A percentile compares a stretch with the other conserved stretches of the same genome.
These are phyloP conservation scores for Sciaenops ocellatus DNA, from an alignment of 2,797 vertebrate species.

Conservation along the genomic window DNA sequence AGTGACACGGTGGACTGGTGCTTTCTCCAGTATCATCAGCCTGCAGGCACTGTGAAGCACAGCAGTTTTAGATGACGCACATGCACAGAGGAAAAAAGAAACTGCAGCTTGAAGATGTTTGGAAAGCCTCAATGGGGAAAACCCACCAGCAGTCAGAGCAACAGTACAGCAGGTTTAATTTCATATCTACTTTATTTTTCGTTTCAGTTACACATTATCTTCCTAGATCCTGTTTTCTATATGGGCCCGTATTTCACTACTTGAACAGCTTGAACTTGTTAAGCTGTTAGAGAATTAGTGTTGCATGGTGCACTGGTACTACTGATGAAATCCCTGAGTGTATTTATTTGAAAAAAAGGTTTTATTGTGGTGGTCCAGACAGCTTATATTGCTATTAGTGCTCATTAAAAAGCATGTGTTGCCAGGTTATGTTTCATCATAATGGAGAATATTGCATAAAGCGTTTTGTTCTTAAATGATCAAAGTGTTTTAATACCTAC, in stretches of 20 bases:
- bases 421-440: slow-evolving; percentile 33
- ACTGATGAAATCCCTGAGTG: slow-evolving; percentile 18
- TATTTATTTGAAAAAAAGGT: slow-evolving; percentile 30
- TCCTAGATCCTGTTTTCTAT: slow-evolving; percentile 31
- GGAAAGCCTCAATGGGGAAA: slow-evolving; percentile 28
- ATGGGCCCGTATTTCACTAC: slow-evolving; percentile 12
- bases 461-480: slow-evolving; percentile 32
- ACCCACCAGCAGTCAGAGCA: slow-evolving; percentile 3
- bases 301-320: slow-evolving; percentile 10
- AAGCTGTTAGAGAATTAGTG: slow-evolving; percentile 24
- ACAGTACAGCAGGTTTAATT: slow-evolving; percentile 4
- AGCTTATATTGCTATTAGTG: neutral
- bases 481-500: slow-evolving; percentile 48
- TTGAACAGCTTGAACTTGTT: slow-evolving; percentile 12
- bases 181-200: slow-evolving; percentile 15
- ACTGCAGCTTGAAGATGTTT: slow-evolving; percentile 18
- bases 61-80: slow-evolving; percentile 9
- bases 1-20: slow-evolving; percentile 6
- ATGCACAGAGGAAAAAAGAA: slow-evolving; percentile 9
- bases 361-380: neutral
- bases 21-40: slow-evolving; percentile 23
- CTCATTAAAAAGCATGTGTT: slow-evolving; percentile 14
- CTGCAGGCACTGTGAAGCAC: slow-evolving; percentile 5
- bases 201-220: neutral
- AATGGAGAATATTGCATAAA: slow-evolving; percentile 38